Evolutionary conservation across 2,888 invertebrate species (phyloP).

Genomic region (Zonitis immaculata): DNA sequence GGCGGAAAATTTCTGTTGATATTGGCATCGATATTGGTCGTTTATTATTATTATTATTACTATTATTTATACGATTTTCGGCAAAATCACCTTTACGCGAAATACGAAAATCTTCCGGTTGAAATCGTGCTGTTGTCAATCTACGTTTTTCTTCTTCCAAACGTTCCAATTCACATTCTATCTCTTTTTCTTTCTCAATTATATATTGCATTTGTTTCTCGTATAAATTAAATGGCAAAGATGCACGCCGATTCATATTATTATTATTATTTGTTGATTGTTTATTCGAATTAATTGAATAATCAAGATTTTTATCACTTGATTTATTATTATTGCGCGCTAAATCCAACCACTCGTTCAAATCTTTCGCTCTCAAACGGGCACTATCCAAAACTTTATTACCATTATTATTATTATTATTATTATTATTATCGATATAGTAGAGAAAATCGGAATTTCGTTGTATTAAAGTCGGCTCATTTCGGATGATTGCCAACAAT

Average conservation of each 20-base stretch:
- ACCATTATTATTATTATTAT: slow-evolving; percentile 16
- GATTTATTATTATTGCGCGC: slow-evolving; percentile 45
- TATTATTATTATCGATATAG: slow-evolving; percentile 20
- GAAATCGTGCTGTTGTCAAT: slow-evolving; percentile 43
- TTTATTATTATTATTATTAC: no score
- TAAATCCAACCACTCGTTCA: slow-evolving; percentile 52
- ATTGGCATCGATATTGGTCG: slow-evolving; percentile 41
- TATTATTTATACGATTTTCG: slow-evolving; percentile 33
- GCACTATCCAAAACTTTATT: slow-evolving; percentile 23
- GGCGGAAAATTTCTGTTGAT: slow-evolving; percentile 64
- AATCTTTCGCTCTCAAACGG: slow-evolving; percentile 42
- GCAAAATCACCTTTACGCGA: slow-evolving; percentile 52
- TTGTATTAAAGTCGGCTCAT: slow-evolving; percentile 35
- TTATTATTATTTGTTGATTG: slow-evolving; percentile 10
- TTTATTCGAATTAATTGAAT: slow-evolving; percentile 16
- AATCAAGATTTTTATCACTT: slow-evolving; percentile 32
- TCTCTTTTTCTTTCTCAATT: slow-evolving; percentile 62
- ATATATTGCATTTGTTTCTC: slow-evolving; percentile 63
- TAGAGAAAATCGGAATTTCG: slow-evolving; percentile 15
- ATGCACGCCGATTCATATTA: slow-evolving; percentile 49
- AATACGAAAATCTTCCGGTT: slow-evolving; percentile 47
- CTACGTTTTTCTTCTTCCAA: slow-evolving; percentile 56
- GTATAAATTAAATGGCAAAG: slow-evolving; percentile 62
- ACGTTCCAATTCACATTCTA: slow-evolving; percentile 60
- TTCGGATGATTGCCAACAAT: slow-evolving; percentile 59